A percentile compares a stretch with the other conserved stretches of the same genome.
Evolutionary conservation across 2,797 vertebrate genomes (phyloP).

Genomic region (Saxicola maurus): DNA sequence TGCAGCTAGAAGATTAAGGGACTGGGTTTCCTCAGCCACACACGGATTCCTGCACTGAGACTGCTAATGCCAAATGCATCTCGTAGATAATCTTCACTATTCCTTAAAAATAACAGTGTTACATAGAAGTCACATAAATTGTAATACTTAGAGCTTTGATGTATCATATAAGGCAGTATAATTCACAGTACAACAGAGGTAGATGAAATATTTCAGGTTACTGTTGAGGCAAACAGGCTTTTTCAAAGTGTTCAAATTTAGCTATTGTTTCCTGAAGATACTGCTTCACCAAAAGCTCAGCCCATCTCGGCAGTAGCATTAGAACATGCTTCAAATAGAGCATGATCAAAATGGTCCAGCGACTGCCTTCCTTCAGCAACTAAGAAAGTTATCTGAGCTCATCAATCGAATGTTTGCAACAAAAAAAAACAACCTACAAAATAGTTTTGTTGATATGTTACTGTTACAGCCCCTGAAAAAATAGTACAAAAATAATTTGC

Average conservation of each 20-base stretch:
- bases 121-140: neutral
- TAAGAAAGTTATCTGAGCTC: neutral
- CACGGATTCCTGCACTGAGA: neutral
- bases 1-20: neutral
- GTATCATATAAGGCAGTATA: neutral
- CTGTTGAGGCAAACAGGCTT: neutral
- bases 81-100: fast-evolving
- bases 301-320: neutral
- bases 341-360: neutral
- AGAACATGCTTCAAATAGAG: neutral
- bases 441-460: neutral
- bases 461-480: neutral
- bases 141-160: neutral
- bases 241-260: neutral
- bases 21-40: neutral
- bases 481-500: neutral
- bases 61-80: neutral
- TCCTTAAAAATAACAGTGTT: neutral
- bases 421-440: neutral
- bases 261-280: neutral
- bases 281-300: neutral
- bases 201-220: neutral
- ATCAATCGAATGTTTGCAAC: neutral
- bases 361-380: neutral
- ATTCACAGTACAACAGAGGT: neutral